Percentiles rank a stretch among this genome's conserved stretches.
Evolutionary conservation across 1,140 invertebrate species (phyloP).

Genomic region (Palaemon carinicauda): DNA sequence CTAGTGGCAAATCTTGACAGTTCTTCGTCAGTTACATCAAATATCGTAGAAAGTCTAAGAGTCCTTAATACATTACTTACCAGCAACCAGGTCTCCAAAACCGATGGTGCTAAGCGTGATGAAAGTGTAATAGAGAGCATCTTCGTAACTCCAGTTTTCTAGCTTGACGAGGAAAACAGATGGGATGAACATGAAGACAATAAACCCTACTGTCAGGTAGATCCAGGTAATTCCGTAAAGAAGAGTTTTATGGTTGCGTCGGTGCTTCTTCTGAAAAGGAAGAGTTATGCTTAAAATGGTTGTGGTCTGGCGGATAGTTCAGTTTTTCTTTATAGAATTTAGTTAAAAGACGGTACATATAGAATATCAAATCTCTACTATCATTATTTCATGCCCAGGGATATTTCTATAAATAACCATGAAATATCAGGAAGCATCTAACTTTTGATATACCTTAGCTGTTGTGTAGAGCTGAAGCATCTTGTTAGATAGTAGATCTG

Average conservation of each 20-base stretch:
- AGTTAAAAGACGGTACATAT: no score
- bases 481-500: conserved; percentile 62
- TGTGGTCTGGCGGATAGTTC: no score
- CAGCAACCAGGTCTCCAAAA: conserved; percentile 69
- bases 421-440: no score
- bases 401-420: no score
- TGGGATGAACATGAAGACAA: conserved; percentile 68
- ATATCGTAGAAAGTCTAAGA: background rate
- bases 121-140: conserved; percentile 69
- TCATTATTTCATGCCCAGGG: no score
- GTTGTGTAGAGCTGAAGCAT: conserved; percentile 65
- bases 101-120: conserved; percentile 69
- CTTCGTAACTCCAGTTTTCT: conserved; percentile 69
- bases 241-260: conserved; percentile 31
- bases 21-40: background rate
- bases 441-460: conserved; percentile 64
- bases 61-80: conserved; percentile 61
- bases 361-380: no score
- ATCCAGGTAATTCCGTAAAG: conserved; percentile 63
- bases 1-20: background rate
- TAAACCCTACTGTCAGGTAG: conserved; percentile 65
- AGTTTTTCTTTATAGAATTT: no score
- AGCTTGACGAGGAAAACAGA: conserved; percentile 67
- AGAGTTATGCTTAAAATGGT: conserved; percentile 18
- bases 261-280: conserved; percentile 63